phyloP scores from a whole-genome alignment of 1,140 invertebrate genomes.

The Oryctes rhinoceros region DNA sequence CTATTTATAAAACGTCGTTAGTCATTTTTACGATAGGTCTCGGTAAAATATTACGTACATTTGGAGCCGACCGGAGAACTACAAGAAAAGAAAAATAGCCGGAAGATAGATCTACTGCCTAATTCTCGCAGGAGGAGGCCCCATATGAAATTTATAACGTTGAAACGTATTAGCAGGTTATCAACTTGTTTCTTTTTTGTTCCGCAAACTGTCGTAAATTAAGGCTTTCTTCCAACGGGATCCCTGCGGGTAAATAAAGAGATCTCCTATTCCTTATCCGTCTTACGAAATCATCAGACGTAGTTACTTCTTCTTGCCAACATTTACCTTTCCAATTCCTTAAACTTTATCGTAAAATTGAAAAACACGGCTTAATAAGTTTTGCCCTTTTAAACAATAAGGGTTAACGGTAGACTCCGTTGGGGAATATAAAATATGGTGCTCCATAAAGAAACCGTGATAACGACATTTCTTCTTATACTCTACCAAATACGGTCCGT shows the following conservation, averaged over 20 bases:
- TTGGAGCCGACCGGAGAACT: background rate
- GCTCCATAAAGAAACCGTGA: background rate
- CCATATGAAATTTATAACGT: slow-evolving; percentile 31
- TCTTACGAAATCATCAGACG: background rate
- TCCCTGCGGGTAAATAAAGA: slow-evolving; percentile 10
- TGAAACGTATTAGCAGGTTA: slow-evolving; percentile 27
- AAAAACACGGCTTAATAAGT: background rate
- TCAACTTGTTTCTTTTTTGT: slow-evolving; percentile 16
- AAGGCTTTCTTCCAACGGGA: background rate
- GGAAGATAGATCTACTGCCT: slow-evolving; percentile 18
- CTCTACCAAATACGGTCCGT: slow-evolving; percentile 11
- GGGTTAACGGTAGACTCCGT: background rate
- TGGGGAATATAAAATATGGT: background rate
- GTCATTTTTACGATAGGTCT: slow-evolving; percentile 4
- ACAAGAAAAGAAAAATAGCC: slow-evolving; percentile 4
- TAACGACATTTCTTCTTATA: slow-evolving; percentile 1
- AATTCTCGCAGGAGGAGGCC: background rate
- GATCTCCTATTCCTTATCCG: background rate
- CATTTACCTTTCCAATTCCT: too few relatives aligned
- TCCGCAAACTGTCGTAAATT: slow-evolving; percentile 31
- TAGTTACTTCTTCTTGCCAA: background rate
- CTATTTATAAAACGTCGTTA: background rate
- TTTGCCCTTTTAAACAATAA: background rate
- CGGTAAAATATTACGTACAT: slow-evolving; percentile 7
- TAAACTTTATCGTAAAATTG: background rate